A percentile compares a stretch with the other conserved stretches of the same genome.
Evolutionary conservation across 2,113 vertebrate species (phyloP).

Genomic region (Dasypus novemcinctus): DNA sequence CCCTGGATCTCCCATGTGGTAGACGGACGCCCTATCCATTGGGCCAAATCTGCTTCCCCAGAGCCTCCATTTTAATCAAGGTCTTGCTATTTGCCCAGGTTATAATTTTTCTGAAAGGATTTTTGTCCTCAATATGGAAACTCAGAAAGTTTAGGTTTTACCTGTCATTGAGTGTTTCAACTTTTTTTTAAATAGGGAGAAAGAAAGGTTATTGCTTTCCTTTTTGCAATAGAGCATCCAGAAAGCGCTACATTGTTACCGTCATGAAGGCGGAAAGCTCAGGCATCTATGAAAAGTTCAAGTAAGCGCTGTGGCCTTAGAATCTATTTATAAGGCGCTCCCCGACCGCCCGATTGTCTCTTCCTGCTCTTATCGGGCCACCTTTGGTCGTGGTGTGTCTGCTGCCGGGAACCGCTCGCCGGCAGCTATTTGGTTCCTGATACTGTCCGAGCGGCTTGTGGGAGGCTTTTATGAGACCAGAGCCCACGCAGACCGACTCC

Average conservation of each 20-base stretch:
- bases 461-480: neutral
- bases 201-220: neutral
- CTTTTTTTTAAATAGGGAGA: neutral
- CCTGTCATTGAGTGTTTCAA: neutral
- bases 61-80: neutral
- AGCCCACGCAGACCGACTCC: neutral
- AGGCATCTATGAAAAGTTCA: neutral
- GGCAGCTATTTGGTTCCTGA: neutral
- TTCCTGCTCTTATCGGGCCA: slow-evolving; percentile 45
- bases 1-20: no score
- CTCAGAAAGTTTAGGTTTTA: slow-evolving; percentile 6
- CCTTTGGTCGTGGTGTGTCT: slow-evolving; percentile 26
- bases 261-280: neutral
- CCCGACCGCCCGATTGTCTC: neutral
- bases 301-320: slow-evolving; percentile 15
- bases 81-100: neutral
- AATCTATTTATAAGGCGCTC: slow-evolving; percentile 58
- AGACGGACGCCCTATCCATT: no score
- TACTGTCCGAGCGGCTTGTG: neutral
- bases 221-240: neutral
- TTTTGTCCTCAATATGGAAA: neutral
- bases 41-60: no score
- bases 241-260: neutral
- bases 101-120: slow-evolving; percentile 21
- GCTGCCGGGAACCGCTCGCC: slow-evolving; percentile 14